Evolutionary conservation across 2,888 invertebrate genomes (phyloP).

Genomic region (Phrixothrix hirtus): DNA sequence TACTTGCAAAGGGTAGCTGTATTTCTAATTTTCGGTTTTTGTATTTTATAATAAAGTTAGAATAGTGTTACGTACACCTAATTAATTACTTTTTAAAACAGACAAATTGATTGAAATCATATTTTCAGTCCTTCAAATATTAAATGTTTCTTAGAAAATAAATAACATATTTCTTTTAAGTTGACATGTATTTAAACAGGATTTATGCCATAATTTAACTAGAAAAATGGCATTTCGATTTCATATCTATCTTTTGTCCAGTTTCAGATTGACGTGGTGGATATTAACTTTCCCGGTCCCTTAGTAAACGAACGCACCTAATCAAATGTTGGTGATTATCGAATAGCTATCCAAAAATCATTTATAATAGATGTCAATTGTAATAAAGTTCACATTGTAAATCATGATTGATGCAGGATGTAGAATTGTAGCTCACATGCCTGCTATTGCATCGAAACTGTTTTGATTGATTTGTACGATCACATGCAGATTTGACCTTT

Average conservation of each 20-base stretch:
- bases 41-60: no score
- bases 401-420: slow-evolving; percentile 47
- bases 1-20: no score
- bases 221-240: slow-evolving; percentile 3
- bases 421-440: slow-evolving; percentile 29
- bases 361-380: slow-evolving; percentile 52
- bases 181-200: background rate
- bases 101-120: background rate
- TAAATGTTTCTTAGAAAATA: background rate
- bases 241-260: slow-evolving; percentile 6
- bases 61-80: background rate
- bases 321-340: slow-evolving; percentile 41
- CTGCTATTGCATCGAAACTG: slow-evolving; percentile 18
- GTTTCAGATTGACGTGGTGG: background rate
- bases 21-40: no score
- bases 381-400: slow-evolving; percentile 52
- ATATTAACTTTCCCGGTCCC: slow-evolving; percentile 35
- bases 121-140: background rate
- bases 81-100: background rate
- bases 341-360: slow-evolving; percentile 40
- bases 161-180: background rate
- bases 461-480: slow-evolving; percentile 35
- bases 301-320: slow-evolving; percentile 34
- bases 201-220: no score
- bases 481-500: slow-evolving; percentile 36